Percentiles rank a stretch among this genome's conserved stretches.
These are phyloP conservation scores for Sternotherus odoratus DNA, from an alignment of 2,797 vertebrate species.

Conservation along the genomic window DNA sequence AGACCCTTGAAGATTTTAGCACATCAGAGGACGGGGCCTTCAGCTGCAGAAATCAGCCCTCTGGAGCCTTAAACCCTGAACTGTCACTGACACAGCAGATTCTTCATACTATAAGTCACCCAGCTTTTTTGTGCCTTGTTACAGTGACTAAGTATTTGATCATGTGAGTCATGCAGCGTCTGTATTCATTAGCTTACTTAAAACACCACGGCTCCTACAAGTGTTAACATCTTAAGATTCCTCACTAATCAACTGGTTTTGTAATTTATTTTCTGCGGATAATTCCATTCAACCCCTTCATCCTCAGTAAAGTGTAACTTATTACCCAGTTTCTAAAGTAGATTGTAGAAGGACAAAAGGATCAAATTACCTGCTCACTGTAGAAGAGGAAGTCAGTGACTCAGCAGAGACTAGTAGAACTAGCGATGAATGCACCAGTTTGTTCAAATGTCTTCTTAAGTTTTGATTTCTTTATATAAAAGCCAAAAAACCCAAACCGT, in stretches of 20 bases:
- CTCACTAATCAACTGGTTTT: conserved; percentile 45
- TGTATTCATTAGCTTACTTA: neutral
- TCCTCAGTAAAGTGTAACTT: conserved; percentile 22
- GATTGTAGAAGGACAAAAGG: neutral
- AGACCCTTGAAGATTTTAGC: fast-evolving
- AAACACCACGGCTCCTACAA: conserved; percentile 36
- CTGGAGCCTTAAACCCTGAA: neutral
- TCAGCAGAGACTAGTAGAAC: neutral
- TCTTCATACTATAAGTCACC: neutral
- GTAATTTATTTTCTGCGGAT: conserved; percentile 38
- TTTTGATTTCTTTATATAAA: conserved; percentile 30
- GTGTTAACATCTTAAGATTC: neutral
- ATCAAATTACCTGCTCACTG: conserved; percentile 3
- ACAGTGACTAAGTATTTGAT: neutral
- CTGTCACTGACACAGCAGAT: neutral
- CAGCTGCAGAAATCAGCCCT: neutral
- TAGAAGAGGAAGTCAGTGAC: neutral
- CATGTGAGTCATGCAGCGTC: neutral
- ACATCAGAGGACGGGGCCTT: neutral
- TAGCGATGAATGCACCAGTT: neutral
- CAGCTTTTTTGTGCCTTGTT: conserved; percentile 44
- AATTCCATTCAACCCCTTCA: conserved; percentile 12
- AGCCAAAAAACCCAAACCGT: neutral
- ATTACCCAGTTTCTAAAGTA: neutral
- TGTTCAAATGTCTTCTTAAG: neutral